phyloP scores from a whole-genome alignment of 2,797 vertebrate genomes.

The Arctocebus calabarensis region DNA sequence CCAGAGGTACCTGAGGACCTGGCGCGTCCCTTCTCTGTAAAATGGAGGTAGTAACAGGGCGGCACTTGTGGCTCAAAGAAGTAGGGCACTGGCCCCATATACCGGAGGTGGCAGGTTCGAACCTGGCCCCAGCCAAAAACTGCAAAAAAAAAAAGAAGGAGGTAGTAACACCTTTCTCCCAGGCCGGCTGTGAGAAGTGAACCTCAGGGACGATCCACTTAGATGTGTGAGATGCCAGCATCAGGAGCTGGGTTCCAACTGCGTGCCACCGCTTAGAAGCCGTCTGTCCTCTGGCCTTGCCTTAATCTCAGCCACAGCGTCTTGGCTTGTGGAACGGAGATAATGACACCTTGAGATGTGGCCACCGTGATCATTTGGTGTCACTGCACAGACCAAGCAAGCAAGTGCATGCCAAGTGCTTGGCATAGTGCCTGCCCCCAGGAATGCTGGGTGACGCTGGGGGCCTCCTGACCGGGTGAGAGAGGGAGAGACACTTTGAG shows the following conservation, averaged over 20 bases:
- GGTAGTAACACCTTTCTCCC: neutral
- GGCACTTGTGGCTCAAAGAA: too few species aligned
- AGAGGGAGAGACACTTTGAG: too few species aligned
- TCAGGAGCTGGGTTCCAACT: neutral
- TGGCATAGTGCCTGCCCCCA: neutral
- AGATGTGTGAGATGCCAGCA: neutral
- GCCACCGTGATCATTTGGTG: too few species aligned
- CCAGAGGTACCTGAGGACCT: rapidly evolving
- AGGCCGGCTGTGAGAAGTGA: neutral
- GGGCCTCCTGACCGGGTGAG: neutral
- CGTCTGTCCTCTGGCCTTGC: neutral
- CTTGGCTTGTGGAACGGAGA: neutral
- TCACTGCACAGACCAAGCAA: neutral
- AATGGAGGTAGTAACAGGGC: neutral
- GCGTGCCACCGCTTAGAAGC: neutral
- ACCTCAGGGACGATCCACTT: neutral
- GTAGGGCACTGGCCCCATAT: too few species aligned
- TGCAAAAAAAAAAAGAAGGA: too few species aligned
- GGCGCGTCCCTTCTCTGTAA: neutral
- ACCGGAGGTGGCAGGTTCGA: too few species aligned
- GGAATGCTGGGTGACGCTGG: neutral
- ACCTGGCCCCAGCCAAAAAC: too few species aligned
- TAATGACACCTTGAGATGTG: neutral
- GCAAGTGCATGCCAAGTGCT: neutral
- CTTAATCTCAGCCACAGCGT: neutral